Evolutionary conservation across 1,140 invertebrate species (phyloP), one percentile per base, ranked within the genome.

Genomic region (Drosophila fuyamai): DNA sequence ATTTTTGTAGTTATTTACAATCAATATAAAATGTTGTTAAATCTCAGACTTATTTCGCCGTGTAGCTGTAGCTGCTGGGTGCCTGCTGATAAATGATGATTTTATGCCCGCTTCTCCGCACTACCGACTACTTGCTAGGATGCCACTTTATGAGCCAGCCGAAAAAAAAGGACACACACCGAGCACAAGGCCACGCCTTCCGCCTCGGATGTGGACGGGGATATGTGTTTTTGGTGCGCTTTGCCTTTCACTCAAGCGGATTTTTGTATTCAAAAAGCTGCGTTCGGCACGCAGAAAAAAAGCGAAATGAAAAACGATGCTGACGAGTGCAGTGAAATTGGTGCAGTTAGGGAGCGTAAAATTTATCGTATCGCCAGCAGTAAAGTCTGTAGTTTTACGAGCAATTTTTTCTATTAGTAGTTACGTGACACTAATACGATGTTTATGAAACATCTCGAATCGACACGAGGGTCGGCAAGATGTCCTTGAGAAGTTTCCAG

Each of bases 321-420:
- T 88, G 83, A 83, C 76, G 76, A 89, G 76, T 88, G 83, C 83
- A 89, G 67, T 47, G 53, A 80, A 88, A 73, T 77, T 79, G n/a
- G 65, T 67, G 57, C 54, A 65, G 27, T 27, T 16, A 27, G 43
- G 35, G 53, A 71, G 51, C 43, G 50, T 57, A 44, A 43, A 67
- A 43, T 78, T 84, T 73, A 56, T 58, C 62, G 62, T 66, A 62
- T 74, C 59, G 67, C 73, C 40, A 59, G 75, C 70, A 79, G 62
- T 88, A 88, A 79, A 88, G 59, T 88, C 83, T 86, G 83, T 76
- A 83, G 47, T 80, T 86, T 88, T 88, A 88, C 79, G 79, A 88
- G 54, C 72, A 47, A 56, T 88, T 82, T 51, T 51, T 71, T 83
- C 58, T 62, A 51, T 71, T 84, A 44, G 47, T 43, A 56, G 60